A percentile compares a stretch with the other conserved stretches of the same genome.
These are phyloP conservation scores for Meloidogyne floridensis DNA, from an alignment of 1,140 invertebrate species.

Conservation along the genomic window DNA sequence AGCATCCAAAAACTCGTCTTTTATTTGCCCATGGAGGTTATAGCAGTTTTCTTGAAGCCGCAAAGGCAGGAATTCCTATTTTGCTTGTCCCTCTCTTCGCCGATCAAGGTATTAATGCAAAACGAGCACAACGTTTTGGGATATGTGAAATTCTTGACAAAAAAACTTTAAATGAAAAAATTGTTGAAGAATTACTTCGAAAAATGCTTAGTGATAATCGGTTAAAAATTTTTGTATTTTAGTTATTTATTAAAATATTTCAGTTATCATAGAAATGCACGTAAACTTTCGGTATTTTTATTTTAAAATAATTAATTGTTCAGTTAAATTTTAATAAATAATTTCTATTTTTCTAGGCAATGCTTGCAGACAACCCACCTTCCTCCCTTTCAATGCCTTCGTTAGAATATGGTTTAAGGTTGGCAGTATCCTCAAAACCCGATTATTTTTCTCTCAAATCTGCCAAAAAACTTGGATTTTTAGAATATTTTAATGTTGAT, in stretches of 20 bases:
- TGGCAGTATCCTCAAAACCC: slow-evolving; percentile 37
- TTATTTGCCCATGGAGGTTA: slow-evolving; percentile 65
- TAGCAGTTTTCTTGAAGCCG: slow-evolving; percentile 63
- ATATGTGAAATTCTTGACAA: slow-evolving; percentile 48
- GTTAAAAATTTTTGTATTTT: slow-evolving; percentile 23
- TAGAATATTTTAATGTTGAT: slow-evolving; percentile 55
- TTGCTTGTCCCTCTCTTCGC: slow-evolving; percentile 64
- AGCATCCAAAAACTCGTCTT: slow-evolving; percentile 56
- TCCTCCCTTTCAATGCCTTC: not conserved
- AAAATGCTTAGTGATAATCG: slow-evolving; percentile 47
- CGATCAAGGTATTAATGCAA: slow-evolving; percentile 64
- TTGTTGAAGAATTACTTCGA: slow-evolving; percentile 46
- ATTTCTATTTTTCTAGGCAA: slow-evolving; percentile 26
- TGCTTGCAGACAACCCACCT: slow-evolving; percentile 56
- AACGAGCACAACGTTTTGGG: slow-evolving; percentile 61
- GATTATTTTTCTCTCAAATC: slow-evolving; percentile 53
- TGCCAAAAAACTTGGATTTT: slow-evolving; percentile 54
- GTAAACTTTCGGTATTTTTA: slow-evolving; percentile 27
- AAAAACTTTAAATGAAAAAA: slow-evolving; percentile 44
- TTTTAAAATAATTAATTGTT: not conserved
- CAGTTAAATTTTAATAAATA: too few species aligned
- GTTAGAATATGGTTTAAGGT: slow-evolving; percentile 52
- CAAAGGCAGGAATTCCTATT: slow-evolving; percentile 62
- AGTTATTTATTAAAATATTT: slow-evolving; percentile 27
- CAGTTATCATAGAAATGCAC: slow-evolving; percentile 58